Conservation (phyloP, 2,797 vertebrate species). For the Crenichthys baileyi region DNA sequence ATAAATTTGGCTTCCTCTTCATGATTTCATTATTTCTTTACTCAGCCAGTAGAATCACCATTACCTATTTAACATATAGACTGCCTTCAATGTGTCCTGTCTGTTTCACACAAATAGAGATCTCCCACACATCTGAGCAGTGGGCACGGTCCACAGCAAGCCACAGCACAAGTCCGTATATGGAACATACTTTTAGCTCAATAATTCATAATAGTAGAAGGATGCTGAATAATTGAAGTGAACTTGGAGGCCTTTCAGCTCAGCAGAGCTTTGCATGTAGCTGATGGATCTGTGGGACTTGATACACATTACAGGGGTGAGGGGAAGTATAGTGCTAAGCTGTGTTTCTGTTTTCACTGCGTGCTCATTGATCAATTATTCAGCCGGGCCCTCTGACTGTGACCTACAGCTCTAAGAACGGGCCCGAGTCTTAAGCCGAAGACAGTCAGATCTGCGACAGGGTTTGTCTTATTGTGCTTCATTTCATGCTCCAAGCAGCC, state of each 20-base stretch:
- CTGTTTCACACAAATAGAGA: slow-evolving; percentile 58
- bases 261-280: slow-evolving; percentile 83
- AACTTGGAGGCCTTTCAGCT: slow-evolving; percentile 87
- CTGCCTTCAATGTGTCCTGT: slow-evolving; percentile 49
- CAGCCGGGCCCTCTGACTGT: slow-evolving; percentile 78
- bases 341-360: slow-evolving; percentile 85
- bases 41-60: slow-evolving; percentile 27
- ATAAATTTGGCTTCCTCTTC: background rate
- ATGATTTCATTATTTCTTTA: slow-evolving; percentile 33
- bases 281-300: slow-evolving; percentile 85
- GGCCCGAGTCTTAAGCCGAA: slow-evolving; percentile 54
- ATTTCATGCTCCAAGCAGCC: slow-evolving; percentile 60
- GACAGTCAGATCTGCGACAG: slow-evolving; percentile 69
- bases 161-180: slow-evolving; percentile 75
- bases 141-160: slow-evolving; percentile 69
- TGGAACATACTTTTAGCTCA: slow-evolving; percentile 87
- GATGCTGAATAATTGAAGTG: slow-evolving; percentile 89
- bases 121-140: slow-evolving; percentile 63
- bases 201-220: slow-evolving; percentile 87
- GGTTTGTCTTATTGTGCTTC: slow-evolving; percentile 67
- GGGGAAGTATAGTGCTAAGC: slow-evolving; percentile 84
- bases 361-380: slow-evolving; percentile 87
- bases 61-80: slow-evolving; percentile 34
- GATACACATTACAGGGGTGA: slow-evolving; percentile 81
- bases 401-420: slow-evolving; percentile 77